A percentile compares a stretch with the other conserved stretches of the same genome.
Conservation (phyloP, 2,797 vertebrate genomes). For the Clamator glandarius region DNA sequence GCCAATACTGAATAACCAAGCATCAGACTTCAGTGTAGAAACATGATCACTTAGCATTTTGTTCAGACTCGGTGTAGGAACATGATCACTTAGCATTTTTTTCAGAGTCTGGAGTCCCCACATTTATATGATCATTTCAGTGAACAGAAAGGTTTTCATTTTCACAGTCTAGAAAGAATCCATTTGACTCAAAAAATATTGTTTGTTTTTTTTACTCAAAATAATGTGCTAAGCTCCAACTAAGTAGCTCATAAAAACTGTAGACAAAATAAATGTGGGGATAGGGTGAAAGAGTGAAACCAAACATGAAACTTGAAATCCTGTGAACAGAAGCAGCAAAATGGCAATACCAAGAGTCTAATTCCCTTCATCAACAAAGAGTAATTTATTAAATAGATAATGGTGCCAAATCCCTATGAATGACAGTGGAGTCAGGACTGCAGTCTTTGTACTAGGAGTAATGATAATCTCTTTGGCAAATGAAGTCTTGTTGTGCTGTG, state of each 20-base stretch:
- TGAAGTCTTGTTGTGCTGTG: slow-evolving; percentile 28
- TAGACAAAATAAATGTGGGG: background rate
- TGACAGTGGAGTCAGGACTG: background rate
- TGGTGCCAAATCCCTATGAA: background rate
- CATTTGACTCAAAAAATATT: background rate
- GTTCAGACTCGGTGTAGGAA: background rate
- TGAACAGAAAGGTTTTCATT: background rate
- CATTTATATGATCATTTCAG: background rate
- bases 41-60: background rate
- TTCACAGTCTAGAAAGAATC: background rate
- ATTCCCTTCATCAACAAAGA: background rate
- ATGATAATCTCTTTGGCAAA: slow-evolving; percentile 64
- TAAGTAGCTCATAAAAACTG: background rate
- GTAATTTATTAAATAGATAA: background rate
- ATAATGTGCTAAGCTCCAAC: background rate
- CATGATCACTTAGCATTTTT: background rate
- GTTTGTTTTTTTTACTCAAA: background rate
- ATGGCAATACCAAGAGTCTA: background rate
- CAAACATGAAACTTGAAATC: background rate
- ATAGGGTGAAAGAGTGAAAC: background rate
- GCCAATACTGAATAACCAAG: background rate
- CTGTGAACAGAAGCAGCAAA: background rate
- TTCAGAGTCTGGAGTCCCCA: background rate
- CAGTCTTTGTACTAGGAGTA: slow-evolving; percentile 15
- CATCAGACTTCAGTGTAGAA: background rate